phyloP scores from a whole-genome alignment of 2,888 invertebrate genomes.

The Drosophila helvetica region DNA sequence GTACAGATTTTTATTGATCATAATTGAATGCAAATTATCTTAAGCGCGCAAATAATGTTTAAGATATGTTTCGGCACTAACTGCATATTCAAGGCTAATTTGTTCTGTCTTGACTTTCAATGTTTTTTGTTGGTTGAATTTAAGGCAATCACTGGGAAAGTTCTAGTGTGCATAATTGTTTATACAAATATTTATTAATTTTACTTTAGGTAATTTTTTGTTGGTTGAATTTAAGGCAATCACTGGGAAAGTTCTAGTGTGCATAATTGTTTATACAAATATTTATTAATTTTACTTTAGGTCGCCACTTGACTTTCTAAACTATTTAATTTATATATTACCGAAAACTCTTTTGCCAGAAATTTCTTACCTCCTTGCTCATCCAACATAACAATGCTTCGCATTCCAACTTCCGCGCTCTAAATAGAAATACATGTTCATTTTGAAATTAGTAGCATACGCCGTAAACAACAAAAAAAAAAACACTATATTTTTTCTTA shows the following conservation, averaged over 20 bases:
- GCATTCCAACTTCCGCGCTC: constrained; percentile 99
- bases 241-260: background rate
- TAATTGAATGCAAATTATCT: background rate
- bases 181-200: background rate
- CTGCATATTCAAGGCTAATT: background rate
- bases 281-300: background rate
- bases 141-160: background rate
- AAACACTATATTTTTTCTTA: background rate
- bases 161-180: background rate
- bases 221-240: background rate
- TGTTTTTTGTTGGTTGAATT: background rate
- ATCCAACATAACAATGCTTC: constrained; percentile 99
- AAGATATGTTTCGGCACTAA: no score
- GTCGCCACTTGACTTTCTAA: background rate
- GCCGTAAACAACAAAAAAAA: constrained; percentile 14
- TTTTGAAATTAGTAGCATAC: constrained; percentile 60
- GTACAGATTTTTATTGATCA: no score
- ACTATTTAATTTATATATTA: background rate
- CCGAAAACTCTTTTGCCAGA: constrained; percentile 19
- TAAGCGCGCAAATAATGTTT: background rate
- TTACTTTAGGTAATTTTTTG: background rate
- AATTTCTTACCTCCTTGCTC: constrained; percentile 98
- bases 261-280: background rate
- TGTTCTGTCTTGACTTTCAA: background rate
- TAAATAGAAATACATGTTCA: constrained; percentile 88